Evolutionary conservation across 64 coral and sea anemone genomes (phyloP), one percentile per base, ranked within the genome.

Genomic region (Platygyra sinensis): DNA sequence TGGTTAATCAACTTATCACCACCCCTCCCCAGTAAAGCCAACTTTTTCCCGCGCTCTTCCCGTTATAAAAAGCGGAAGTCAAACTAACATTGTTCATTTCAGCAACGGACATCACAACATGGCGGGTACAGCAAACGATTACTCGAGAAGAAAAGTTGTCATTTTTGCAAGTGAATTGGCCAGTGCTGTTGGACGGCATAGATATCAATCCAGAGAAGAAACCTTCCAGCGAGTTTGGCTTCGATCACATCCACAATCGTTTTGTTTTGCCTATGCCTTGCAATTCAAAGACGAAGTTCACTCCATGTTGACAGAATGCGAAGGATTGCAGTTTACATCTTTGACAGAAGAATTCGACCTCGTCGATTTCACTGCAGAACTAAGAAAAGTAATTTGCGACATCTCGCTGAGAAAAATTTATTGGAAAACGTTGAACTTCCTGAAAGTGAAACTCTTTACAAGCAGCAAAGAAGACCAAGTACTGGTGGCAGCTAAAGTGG

Each of bases 161-260:
- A 80, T 96, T 32, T 93, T 87, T 75, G 97, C 97, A 15, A 96
- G 97, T 52, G 97, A 99, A 80, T 60, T 99, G 29, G 97, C 97
- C 7, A 99, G 97, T 77, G 94, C 90, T 16, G 88, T 99, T 67
- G 94, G 83, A 76, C 62, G 71, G 72, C 91, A 99, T 89, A 89
- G 73, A 17, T 99, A 99, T 86, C 71, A 62, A 28, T 80, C 94
- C 61, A 81, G 83, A 42, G 72, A 93, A 24, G 88, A 96, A 88
- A 94, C 94, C 24, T 78, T 93, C 27, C 88, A 74, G 10, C 93
- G 90, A 52, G 85, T 99, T 9, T 99, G 97, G 97, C 61, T 88
- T 57, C 63, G 97, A 89, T 87, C 89, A n/a, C 79, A 99, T 85
- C 78, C 63, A 17, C 60, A 63, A 30, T 93, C 97, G 27, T 99